Evolutionary conservation across 1,140 invertebrate genomes (phyloP), one percentile per base, ranked within the genome.

Genomic region (Physella acuta): DNA sequence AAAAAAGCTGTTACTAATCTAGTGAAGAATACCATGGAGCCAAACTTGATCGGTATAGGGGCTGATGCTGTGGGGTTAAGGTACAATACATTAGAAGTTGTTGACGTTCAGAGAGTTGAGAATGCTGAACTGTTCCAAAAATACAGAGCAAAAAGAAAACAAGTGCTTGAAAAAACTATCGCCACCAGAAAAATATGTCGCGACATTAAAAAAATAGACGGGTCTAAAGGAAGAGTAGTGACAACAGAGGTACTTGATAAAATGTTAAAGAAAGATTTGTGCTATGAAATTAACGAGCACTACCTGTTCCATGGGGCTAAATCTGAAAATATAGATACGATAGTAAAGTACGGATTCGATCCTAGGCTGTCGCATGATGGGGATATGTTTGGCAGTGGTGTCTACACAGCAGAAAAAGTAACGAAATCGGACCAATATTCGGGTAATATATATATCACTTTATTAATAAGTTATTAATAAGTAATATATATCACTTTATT

Each of bases 281-380:
- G 28, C 37, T 37, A 36, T 60, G 77, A 81, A 63, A 68, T 81
- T 0, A 81, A 81, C 72, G 79, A 81, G 66, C 74, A 78, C 63
- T 81, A 78, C 63, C 28, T 80, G 31, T 81, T 80, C 64, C 79
- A 81, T 73, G 79, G 79, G n/a, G 80, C 79, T 1, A 66, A 70
- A 31, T 53, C 39, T 28, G 63, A 64, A 2, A 71, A 52, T n/a
- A 62, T 76, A 14, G 55, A 75, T 11, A 68, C 60, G 0, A 78
- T 81, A 34, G 31, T 73, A 34, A 39, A 60, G 0, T 67, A 75
- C 33, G 79, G 79, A 0, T 44, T 80, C 0, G 78, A 79, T 55
- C 68, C 51, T 53, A 58, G 77, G n/a, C 62, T 79, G 56, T 71
- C 73, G 24, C 71, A 68, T 36, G 59, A 69, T 0, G 56, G 34